Base-by-base conservation (phyloP, 2,797 vertebrate species). In the Ceryle rudis region DNA sequence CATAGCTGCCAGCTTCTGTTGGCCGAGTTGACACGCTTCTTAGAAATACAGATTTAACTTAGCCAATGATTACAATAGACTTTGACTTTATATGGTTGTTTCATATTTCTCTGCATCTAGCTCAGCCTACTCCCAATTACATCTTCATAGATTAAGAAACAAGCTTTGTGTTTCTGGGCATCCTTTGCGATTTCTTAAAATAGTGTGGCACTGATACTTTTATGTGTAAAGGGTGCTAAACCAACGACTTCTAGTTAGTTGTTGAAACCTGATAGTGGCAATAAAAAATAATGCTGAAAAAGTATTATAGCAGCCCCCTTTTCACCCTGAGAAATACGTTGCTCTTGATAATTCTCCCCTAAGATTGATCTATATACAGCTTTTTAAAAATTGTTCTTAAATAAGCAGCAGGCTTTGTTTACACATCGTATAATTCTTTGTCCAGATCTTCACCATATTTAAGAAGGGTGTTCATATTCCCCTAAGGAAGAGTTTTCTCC, bases 41-140 rank as follows among this genome's bases (percentile, higher is more conserved):
- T 91, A 35, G 55, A 88, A 85, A 80, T 20, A 74, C 42, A 83
- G 84, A 64, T 90, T 83, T 81, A 84, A 44, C 73, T 60, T n/a
- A 64, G 60, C n/a, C 64, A 65, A 69, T 42, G 91, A 92, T 81
- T 89, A 55, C 91, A 93, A 80, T 90, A 91, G 86, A 51, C 85
- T 89, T 94, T 97, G 86, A 72, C 93, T 96, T 97, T 96, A 89
- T 96, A 93, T 87, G 89, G 93, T 29, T 74, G 60, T 57, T 85
- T 80, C 44, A 6, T 81, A 57, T 83, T 83, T 71, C 65, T 78
- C 42, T 82, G 39, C 26, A 31, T 37, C 71, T 80, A 85, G 22
- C 54, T 93, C 29, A 72, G 69, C 37, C 80, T 51, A 51, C 47
- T 85, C 44, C 58, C n/a, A 85, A 9, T 51, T 61, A 29, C 2